Base-by-base conservation (phyloP, 1,140 invertebrate genomes). In the Drosophila pseudoobscura region DNA sequence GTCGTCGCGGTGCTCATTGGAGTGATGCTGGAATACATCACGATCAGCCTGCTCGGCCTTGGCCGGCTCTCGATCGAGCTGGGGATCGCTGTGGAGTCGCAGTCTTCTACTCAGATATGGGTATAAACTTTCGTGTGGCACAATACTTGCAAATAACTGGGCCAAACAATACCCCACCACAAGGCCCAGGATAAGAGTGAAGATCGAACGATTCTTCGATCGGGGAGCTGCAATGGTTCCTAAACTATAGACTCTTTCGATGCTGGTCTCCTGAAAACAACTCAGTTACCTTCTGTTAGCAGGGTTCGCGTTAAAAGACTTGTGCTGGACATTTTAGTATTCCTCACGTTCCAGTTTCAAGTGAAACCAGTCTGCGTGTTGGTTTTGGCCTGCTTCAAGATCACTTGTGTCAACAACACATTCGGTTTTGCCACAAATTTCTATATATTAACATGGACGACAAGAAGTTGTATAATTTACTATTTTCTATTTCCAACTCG, bases 321-420 rank as follows among this genome's bases (percentile, higher is more conserved):
- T 11, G 66, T 9, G 15, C 17, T 71, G 6, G 55, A 53, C 66
- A 71, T 71, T 15, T 53, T 54, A 20, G 2, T 6, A 13, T 15
- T 24, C 20, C 8, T 24, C 0, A 20, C 53, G 54, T 64, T 51
- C 53, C 39, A 61, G 41, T 71, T 71, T 70, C 26, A 52, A 59
- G 24, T 8, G 7, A 1, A 57, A 6, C 9, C 11, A 8, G 26
- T 7, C 11, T 6, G 20, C 20, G 20, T 20, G 20, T 20, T 20
- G 7, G 5, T 29, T n/a, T 26, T 26, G 22, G n/a, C 26, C 17
- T 6, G 35, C 35, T 5, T 4, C 11, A 22, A 52, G 11, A 35
- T 47, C 71, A 75, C 70, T 75, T 75, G 71, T 58, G 2, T 64
- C 54, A 75, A 75, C 49, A 74, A 17, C n/a, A 17, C 22, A 26